These are phyloP conservation scores for Anguilla anguilla DNA, from an alignment of 2,797 vertebrate species.

Conservation along the genomic window DNA sequence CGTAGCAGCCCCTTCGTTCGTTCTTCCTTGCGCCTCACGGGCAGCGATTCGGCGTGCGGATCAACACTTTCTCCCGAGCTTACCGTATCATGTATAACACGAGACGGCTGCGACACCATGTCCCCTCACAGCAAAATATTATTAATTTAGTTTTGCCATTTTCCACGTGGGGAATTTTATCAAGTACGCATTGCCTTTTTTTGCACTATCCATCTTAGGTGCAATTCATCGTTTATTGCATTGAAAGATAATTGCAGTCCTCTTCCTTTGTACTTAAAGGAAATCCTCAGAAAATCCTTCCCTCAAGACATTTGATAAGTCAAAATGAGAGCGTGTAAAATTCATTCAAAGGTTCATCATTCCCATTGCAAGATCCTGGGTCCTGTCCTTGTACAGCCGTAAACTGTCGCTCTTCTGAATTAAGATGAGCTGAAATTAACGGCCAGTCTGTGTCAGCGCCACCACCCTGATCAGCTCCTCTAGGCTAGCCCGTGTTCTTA, in stretches of 20 bases:
- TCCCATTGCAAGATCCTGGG: background rate
- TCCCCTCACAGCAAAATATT: conserved; percentile 22
- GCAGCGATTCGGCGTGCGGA: conserved; percentile 20
- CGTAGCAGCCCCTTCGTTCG: background rate
- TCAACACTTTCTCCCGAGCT: conserved; percentile 22
- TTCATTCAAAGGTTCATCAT: background rate
- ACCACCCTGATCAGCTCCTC: conserved; percentile 12
- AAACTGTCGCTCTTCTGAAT: background rate
- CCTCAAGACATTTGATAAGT: conserved; percentile 1
- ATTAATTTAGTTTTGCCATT: conserved; percentile 22
- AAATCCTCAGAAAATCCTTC: background rate
- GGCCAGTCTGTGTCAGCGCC: conserved; percentile 7
- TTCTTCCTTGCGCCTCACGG: background rate
- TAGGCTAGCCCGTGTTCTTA: conserved; percentile 33
- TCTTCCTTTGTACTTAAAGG: conserved; percentile 1
- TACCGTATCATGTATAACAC: background rate
- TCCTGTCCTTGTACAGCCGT: background rate
- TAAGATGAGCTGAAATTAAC: conserved; percentile 20
- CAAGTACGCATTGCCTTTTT: conserved; percentile 40
- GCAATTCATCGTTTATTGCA: background rate
- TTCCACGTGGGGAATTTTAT: conserved; percentile 17
- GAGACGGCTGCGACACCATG: conserved; percentile 17
- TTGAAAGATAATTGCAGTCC: conserved; percentile 16
- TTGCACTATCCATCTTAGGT: conserved; percentile 31
- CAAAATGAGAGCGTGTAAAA: conserved; percentile 17